Evolutionary conservation across 2,888 invertebrate species (phyloP), one percentile per base, ranked within the genome.

Genomic region (Sinopyrophorus schimmeli): DNA sequence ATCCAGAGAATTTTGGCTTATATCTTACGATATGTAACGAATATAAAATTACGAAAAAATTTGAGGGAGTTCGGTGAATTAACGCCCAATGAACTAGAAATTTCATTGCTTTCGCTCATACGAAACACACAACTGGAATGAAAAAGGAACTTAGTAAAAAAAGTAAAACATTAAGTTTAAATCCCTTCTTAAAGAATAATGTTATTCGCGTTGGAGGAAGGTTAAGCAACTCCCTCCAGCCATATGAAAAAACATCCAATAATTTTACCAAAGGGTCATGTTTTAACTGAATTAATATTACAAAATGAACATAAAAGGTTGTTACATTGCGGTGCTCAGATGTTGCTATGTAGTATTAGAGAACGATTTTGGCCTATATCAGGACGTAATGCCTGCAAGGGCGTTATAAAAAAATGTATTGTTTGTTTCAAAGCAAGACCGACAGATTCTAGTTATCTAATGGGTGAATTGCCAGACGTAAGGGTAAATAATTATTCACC

Each of bases 171-270:
- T 14, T 49, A n/a, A 21, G 28, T 7, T 21, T 44, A 4, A 32
- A 41, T 37, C 54, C 53, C 5, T 54, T 56, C 40, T 17, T 58
- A 12, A 7, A 39, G 2, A n/a, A 15, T 3, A 5, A 21, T 12
- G 5, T 53, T 11, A 15, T 54, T 5, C 20, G 53, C 5, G 53
- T 58, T 3, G 56, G 51, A 2, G 58, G 54, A 11, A 10, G 54
- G 23, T 15, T 56, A 5, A 46, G 35, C n/a, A 26, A 44, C 12
- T 31, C 42, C 5, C 15, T 2, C 4, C 5, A 14, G 3, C 16
- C 16, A 6, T 43, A 24, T 16, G 35, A 41, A 31, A 14, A 31
- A 21, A 21, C 23, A 31, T 18, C 41, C 41, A 4, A 31, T 41
- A 7, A 7, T 41, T 14, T 31, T 41, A 9, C 21, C 31, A 10